These are phyloP conservation scores for Drosophila rhopaloa DNA, from an alignment of 1,140 invertebrate species.

Conservation along the genomic window DNA sequence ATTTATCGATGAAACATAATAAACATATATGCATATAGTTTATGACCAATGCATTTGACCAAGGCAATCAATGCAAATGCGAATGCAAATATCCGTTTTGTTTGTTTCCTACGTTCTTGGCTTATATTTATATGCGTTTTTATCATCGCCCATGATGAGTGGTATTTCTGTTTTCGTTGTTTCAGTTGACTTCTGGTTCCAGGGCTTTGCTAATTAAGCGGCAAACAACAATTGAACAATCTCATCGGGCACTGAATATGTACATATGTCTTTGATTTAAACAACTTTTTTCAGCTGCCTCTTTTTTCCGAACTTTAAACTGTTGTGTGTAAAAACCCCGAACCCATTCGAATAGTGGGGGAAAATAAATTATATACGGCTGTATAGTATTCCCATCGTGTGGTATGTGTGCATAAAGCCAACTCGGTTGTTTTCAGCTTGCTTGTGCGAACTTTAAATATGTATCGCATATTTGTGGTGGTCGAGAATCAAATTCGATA, in stretches of 20 bases:
- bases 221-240: constrained; percentile 44
- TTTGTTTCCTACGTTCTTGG: constrained; percentile 4
- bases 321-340: constrained; percentile 8
- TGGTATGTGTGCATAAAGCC: constrained; percentile 3
- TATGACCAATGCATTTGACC: constrained; percentile 30
- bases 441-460: constrained; percentile 38
- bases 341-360: constrained; percentile 26
- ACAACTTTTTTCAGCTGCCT: constrained; percentile 5
- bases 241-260: constrained; percentile 29
- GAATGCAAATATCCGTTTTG: constrained; percentile 3
- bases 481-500: constrained; percentile 9
- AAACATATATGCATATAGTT: constrained; percentile 15
- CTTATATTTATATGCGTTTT: not conserved
- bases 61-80: constrained; percentile 66
- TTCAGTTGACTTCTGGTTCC: constrained; percentile 9
- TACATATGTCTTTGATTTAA: constrained; percentile 32
- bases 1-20: constrained; percentile 7
- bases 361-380: constrained; percentile 32
- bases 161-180: constrained; percentile 1
- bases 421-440: constrained; percentile 13
- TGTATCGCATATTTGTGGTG: constrained; percentile 50
- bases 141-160: not conserved
- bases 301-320: constrained; percentile 18
- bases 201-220: constrained; percentile 30
- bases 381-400: constrained; percentile 31